phyloP scores from a whole-genome alignment of 2,888 invertebrate species.

The Drosophila yooni region DNA sequence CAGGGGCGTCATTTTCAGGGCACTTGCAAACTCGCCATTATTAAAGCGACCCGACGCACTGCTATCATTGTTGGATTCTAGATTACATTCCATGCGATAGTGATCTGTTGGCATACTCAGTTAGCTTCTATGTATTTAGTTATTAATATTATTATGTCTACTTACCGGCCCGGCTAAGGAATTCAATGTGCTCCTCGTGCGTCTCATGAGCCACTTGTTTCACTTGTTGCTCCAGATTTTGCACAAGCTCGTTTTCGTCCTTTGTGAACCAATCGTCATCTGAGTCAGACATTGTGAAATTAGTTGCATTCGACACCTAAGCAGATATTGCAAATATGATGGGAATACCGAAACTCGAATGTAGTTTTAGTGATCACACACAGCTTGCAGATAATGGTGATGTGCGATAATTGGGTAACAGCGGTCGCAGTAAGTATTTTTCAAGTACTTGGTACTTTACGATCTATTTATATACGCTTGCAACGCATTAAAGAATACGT shows the following conservation, averaged over 20 bases:
- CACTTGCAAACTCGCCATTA: slow-evolving; percentile 42
- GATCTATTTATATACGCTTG: background rate
- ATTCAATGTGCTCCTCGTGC: slow-evolving; percentile 48
- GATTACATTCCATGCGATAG: slow-evolving; percentile 10
- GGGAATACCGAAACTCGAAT: slow-evolving; percentile 17
- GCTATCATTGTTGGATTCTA: slow-evolving; percentile 7
- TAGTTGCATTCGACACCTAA: background rate
- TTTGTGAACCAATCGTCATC: slow-evolving; percentile 84
- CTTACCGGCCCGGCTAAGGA: slow-evolving; percentile 25
- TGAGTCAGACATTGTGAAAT: slow-evolving; percentile 56
- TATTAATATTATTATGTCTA: background rate
- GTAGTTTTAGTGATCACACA: slow-evolving; percentile 8
- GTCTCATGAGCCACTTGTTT: slow-evolving; percentile 15
- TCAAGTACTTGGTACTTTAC: background rate
- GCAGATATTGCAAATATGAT: background rate
- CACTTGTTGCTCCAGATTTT: slow-evolving; percentile 68
- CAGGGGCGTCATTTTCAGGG: slow-evolving; percentile 62
- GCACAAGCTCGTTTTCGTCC: slow-evolving; percentile 82
- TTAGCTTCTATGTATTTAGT: background rate
- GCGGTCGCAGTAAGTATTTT: slow-evolving; percentile 4
- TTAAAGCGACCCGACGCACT: slow-evolving; percentile 32
- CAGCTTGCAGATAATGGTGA: slow-evolving; percentile 3
- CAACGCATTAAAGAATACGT: background rate
- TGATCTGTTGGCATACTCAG: slow-evolving; percentile 14
- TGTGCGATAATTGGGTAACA: background rate